These are phyloP conservation scores for Cotesia vestalis DNA, from an alignment of 1,140 invertebrate genomes.

Conservation along the genomic window DNA sequence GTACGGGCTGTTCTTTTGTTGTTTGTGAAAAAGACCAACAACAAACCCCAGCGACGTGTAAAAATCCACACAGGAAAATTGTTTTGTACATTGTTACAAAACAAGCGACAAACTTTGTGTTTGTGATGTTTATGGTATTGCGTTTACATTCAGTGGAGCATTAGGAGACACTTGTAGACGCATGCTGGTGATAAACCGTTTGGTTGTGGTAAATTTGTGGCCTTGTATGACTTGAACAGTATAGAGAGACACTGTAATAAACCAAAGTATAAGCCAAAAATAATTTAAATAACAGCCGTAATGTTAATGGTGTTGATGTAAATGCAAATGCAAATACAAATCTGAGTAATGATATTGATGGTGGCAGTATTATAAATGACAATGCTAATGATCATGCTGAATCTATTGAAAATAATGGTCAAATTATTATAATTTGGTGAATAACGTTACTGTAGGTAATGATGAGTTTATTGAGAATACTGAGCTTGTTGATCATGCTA, in stretches of 20 bases:
- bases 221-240: conserved; percentile 59
- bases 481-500: conserved; percentile 50
- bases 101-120: conserved; percentile 67
- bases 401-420: too few species aligned
- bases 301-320: conserved; percentile 27
- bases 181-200: conserved; percentile 65
- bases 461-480: conserved; percentile 55
- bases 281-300: conserved; percentile 22
- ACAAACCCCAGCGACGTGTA: conserved; percentile 57
- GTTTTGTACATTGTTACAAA: conserved; percentile 67
- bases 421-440: background rate
- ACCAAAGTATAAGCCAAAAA: conserved; percentile 42
- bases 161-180: conserved; percentile 60
- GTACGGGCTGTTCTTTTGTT: conserved; percentile 60
- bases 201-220: conserved; percentile 61
- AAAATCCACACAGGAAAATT: conserved; percentile 69
- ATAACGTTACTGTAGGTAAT: conserved; percentile 36
- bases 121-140: conserved; percentile 63
- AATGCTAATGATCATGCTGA: conserved; percentile 6
- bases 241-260: conserved; percentile 57
- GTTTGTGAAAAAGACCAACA: conserved; percentile 60
- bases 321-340: too few species aligned
- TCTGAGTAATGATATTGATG: background rate
- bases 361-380: conserved; percentile 28
- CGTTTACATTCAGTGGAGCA: conserved; percentile 61